Percentiles rank a stretch among this genome's conserved stretches.
Conservation (phyloP, 2,113 vertebrate genomes). For the Anas platyrhynchos region DNA sequence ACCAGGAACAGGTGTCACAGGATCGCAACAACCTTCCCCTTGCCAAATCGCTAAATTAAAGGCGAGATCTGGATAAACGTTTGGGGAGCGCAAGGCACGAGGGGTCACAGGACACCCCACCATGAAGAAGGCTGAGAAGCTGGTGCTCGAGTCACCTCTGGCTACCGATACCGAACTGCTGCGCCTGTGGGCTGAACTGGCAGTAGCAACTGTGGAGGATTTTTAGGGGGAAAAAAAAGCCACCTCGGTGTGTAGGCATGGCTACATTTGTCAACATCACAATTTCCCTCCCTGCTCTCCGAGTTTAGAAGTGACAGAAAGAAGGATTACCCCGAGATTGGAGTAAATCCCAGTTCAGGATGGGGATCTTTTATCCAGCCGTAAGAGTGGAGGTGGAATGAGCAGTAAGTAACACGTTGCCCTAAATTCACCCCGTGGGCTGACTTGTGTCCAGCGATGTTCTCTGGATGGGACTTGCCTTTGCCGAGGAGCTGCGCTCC, state of each 20-base stretch:
- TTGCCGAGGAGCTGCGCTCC: neutral
- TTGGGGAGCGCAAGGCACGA: neutral
- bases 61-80: neutral
- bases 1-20: neutral
- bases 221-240: neutral
- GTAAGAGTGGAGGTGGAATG: neutral
- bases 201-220: neutral
- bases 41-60: neutral
- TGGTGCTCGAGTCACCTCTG: neutral
- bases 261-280: neutral
- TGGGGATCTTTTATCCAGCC: neutral
- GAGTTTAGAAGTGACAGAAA: neutral
- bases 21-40: neutral
- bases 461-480: neutral
- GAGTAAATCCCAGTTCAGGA: conserved; percentile 5
- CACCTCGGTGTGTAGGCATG: neutral
- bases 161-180: neutral
- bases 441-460: neutral
- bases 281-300: neutral
- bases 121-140: neutral
- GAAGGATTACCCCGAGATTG: neutral
- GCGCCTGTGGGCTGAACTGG: neutral
- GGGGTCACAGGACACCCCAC: neutral
- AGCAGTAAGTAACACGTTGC: neutral
- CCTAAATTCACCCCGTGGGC: neutral